Base-by-base conservation (phyloP, 2,113 vertebrate genomes). In the Calypte anna region DNA sequence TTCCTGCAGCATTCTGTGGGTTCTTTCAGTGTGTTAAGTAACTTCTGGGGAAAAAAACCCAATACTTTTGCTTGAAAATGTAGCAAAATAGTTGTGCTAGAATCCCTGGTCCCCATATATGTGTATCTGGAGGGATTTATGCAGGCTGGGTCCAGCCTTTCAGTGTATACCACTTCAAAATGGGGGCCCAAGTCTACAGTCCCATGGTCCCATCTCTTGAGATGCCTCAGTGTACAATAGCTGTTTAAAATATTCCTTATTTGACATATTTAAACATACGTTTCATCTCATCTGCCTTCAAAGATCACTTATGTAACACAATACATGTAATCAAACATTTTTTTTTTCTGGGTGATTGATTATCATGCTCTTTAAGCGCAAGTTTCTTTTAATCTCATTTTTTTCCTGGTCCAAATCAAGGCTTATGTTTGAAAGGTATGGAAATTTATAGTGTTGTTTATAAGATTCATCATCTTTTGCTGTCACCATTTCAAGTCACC, bases 311-410 rank as follows among this genome's bases (percentile, higher is more conserved):
- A 72, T 88, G 68, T 93, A 96, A 93, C 40, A 57, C 74, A 89
- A 79, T 89, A 92, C 36, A 61, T 86, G 40, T 81, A 93, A 95
- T 93, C 83, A 86, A 72, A 88, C 57, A 0, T 59, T 64, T 91
- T 88, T 33, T 33, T 86, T 88, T 91, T 67, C 86, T 91, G 44
- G 23, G 28, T 96, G 72, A 81, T 67, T 86, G 77, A 92, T 88
- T 84, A 87, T 72, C n/a, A 15, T 61, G 48, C 59, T 24, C n/a
- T 87, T 75, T 59, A 88, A 87, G n/a, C 63, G 36, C n/a, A 79
- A 79, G 44, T 73, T 93, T 94, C 82, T 94, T 92, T 93, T 91
- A 87, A 69, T 91, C 62, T 92, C n/a, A 10, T 86, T n/a, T 77
- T 90, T 84, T 54, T 53, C 54, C 53, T 82, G 33, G 40, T 84